Conservation (phyloP, 2,113 vertebrate genomes). For the Erythrolamprus reginae region DNA sequence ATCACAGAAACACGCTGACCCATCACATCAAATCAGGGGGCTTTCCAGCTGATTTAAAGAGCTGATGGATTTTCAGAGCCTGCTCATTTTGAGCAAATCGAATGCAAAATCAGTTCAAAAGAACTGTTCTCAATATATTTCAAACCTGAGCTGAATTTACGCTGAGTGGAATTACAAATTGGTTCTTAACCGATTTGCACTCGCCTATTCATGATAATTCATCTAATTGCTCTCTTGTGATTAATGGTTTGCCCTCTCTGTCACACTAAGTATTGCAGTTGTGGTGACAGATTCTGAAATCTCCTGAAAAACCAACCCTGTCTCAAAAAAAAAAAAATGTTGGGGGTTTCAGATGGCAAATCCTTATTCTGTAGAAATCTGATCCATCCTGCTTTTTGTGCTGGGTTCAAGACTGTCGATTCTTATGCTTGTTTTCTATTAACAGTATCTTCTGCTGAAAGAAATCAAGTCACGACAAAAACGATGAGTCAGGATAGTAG, state of each 20-base stretch:
- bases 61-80: not conserved
- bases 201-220: not conserved
- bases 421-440: not conserved
- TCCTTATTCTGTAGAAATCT: not conserved
- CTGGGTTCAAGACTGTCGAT: not conserved
- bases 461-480: not conserved
- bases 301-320: not conserved
- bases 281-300: not conserved
- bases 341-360: not conserved
- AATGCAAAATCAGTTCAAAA: not conserved
- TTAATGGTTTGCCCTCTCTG: not conserved
- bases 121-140: not conserved
- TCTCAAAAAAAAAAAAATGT: not conserved
- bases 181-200: not conserved
- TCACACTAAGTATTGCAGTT: not conserved
- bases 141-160: not conserved
- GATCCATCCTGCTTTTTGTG: not conserved
- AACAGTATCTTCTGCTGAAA: conserved; percentile 6
- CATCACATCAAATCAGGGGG: not conserved
- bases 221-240: not conserved
- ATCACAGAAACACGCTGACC: not conserved
- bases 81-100: not conserved
- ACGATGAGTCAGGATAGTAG: not conserved
- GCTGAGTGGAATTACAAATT: not conserved
- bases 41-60: not conserved